A percentile compares a stretch with the other conserved stretches of the same genome.
These are phyloP conservation scores for Spicauda simplicius DNA, from an alignment of 2,888 invertebrate species.

Conservation along the genomic window DNA sequence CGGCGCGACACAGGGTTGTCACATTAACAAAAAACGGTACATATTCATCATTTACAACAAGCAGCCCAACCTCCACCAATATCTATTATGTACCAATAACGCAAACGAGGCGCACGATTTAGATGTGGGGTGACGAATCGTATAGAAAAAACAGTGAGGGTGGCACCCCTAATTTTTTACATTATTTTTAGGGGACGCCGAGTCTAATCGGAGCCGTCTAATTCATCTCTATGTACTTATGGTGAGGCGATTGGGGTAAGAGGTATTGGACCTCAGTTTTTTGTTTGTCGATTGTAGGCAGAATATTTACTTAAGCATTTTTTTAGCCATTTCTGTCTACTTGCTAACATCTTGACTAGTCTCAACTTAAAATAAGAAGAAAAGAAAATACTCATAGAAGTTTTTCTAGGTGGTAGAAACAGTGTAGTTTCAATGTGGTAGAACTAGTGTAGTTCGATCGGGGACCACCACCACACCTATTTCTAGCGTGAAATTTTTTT, in stretches of 20 bases:
- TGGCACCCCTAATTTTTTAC: constrained; percentile 62
- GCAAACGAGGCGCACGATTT: constrained; percentile 50
- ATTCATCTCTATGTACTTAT: constrained; percentile 67
- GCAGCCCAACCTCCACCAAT: constrained; percentile 59
- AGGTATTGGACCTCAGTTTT: constrained; percentile 44
- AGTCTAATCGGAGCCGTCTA: constrained; percentile 57
- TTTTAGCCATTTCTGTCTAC: no score
- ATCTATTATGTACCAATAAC: constrained; percentile 70
- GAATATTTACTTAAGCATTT: no score
- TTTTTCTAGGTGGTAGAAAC: no score
- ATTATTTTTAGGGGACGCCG: constrained; percentile 45
- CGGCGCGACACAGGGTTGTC: not conserved
- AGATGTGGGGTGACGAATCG: constrained; percentile 60
- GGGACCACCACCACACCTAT: no score
- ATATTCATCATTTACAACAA: constrained; percentile 24
- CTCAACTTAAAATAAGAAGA: no score
- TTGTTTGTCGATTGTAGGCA: not conserved
- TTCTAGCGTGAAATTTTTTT: no score
- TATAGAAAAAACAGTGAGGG: constrained; percentile 63
- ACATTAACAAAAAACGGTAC: not conserved
- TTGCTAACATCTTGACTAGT: no score
- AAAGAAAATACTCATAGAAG: no score
- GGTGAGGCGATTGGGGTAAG: constrained; percentile 39
- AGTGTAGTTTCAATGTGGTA: no score
- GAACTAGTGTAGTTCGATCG: no score